These are phyloP conservation scores for Yponomeuta malinellus DNA, from an alignment of 2,888 invertebrate genomes.

Conservation along the genomic window DNA sequence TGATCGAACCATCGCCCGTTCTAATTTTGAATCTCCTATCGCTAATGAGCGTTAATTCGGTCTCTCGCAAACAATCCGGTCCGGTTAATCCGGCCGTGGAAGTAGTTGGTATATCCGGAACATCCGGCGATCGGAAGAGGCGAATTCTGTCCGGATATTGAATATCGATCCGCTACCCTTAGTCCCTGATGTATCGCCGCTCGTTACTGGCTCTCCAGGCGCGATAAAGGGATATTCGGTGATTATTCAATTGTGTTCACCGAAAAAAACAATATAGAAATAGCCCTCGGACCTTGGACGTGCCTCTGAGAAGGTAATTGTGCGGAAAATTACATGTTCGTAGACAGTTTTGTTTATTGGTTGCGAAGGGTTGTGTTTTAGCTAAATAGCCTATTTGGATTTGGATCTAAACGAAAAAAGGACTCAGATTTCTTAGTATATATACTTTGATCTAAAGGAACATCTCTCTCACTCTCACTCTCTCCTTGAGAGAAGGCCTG, in stretches of 20 bases:
- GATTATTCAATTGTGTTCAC: constrained; percentile 56
- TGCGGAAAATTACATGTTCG: constrained; percentile 8
- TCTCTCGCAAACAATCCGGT: constrained; percentile 4
- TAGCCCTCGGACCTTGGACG: background rate
- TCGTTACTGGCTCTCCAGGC: constrained; percentile 53
- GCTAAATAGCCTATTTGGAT: background rate
- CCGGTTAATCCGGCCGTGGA: constrained; percentile 35
- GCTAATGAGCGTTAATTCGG: constrained; percentile 1
- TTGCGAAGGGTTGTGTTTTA: background rate
- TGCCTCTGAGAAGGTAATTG: constrained; percentile 6
- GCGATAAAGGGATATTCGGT: constrained; percentile 55
- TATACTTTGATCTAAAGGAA: no score
- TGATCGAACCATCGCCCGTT: background rate
- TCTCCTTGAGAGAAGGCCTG: no score
- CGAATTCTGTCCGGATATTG: constrained; percentile 72
- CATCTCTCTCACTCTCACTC: no score
- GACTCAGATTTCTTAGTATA: no score
- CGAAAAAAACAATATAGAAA: constrained; percentile 28
- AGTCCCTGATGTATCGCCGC: constrained; percentile 64
- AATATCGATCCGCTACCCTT: constrained; percentile 73
- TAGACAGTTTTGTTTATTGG: constrained; percentile 9
- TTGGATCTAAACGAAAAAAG: background rate
- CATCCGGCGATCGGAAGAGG: constrained; percentile 66
- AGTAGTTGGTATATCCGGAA: constrained; percentile 30
- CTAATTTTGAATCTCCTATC: background rate